Conservation (phyloP, 2,888 invertebrate genomes). For the Spodoptera littoralis region DNA sequence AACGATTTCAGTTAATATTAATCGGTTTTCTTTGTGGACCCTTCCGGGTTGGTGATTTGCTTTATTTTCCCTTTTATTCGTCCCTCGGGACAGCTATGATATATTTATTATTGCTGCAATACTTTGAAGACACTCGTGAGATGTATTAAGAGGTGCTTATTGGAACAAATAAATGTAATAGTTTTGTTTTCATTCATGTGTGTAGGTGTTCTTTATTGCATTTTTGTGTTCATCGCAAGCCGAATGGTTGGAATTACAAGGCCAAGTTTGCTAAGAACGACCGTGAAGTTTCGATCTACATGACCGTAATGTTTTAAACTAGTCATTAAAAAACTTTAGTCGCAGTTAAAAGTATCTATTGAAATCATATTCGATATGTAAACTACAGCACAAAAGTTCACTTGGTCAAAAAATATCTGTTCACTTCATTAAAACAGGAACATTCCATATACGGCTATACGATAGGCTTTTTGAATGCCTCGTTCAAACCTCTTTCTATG, state of each 20-base stretch:
- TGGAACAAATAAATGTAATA: constrained; percentile 59
- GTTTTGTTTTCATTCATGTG: constrained; percentile 50
- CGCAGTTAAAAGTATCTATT: no score
- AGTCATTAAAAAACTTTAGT: no score
- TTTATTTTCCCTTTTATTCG: constrained; percentile 87
- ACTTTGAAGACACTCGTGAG: constrained; percentile 84
- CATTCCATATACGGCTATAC: no score
- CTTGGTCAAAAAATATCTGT: no score
- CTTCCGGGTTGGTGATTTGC: constrained; percentile 83
- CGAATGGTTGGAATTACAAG: background rate
- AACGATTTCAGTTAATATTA: constrained; percentile 89
- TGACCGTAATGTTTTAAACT: no score
- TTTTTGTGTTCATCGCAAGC: background rate
- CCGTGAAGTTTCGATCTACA: no score
- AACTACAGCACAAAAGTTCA: no score
- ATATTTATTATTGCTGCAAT: constrained; percentile 86
- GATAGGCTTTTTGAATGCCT: background rate
- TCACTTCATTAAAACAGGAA: no score
- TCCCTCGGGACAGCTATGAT: constrained; percentile 85
- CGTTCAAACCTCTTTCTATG: constrained; percentile 3
- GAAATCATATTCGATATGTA: no score
- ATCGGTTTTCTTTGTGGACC: constrained; percentile 88
- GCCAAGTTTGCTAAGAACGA: background rate
- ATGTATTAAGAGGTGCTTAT: constrained; percentile 80
- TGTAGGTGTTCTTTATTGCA: constrained; percentile 25